Evolutionary conservation across 2,888 invertebrate species (phyloP).

Genomic region (Parapristionchus giblindavisi): DNA sequence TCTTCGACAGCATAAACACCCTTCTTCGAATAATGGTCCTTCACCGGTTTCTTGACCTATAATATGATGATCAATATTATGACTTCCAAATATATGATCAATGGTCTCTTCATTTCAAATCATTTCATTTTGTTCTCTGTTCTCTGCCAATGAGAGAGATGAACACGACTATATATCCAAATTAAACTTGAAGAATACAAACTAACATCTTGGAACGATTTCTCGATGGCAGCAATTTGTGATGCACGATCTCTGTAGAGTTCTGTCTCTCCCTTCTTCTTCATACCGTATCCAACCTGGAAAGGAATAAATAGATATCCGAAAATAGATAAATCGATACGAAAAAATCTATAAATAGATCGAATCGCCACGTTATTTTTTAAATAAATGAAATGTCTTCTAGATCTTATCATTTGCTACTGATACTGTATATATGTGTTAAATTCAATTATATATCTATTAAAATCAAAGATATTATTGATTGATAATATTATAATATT

Average conservation of each 20-base stretch:
- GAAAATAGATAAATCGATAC: too few species aligned
- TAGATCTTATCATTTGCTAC: too few species aligned
- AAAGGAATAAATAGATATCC: constrained; percentile 5
- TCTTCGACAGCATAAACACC: constrained; percentile 90
- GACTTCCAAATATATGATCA: background rate
- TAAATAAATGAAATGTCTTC: too few species aligned
- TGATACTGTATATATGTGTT: too few species aligned
- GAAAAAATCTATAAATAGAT: too few species aligned
- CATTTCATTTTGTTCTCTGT: background rate
- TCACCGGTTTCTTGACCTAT: constrained; percentile 73
- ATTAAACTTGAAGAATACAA: background rate
- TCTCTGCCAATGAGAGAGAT: too few species aligned
- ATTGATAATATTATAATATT: too few species aligned
- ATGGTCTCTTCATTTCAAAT: too few species aligned
- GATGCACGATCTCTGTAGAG: constrained; percentile 94
- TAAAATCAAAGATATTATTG: too few species aligned
- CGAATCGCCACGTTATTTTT: too few species aligned
- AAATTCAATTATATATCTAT: too few species aligned
- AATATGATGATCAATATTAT: constrained; percentile 5
- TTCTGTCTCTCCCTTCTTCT: constrained; percentile 81
- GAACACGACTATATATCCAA: background rate
- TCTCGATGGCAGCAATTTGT: constrained; percentile 95
- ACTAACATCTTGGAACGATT: constrained; percentile 90
- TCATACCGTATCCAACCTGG: constrained; percentile 91
- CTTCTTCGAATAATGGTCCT: constrained; percentile 93